Conservation (phyloP, 2,113 vertebrate species). For the Pollimyrus isidori region DNA sequence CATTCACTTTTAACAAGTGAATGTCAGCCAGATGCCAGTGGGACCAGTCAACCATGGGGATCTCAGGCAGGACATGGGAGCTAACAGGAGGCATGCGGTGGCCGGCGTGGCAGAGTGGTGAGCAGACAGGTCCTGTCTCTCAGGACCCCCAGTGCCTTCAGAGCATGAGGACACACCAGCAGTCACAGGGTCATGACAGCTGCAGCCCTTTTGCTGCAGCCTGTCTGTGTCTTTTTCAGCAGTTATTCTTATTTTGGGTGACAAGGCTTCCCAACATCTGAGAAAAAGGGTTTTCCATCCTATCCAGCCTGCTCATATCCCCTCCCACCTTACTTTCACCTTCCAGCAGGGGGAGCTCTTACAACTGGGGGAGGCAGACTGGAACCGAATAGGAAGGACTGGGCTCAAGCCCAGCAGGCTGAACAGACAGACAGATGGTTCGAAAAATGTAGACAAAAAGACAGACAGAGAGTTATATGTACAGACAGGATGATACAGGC, state of each 20-base stretch:
- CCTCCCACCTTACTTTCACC: neutral
- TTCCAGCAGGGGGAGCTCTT: neutral
- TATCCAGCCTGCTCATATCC: neutral
- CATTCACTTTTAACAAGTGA: neutral
- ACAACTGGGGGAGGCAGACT: neutral
- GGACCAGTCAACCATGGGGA: neutral
- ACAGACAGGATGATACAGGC: too few species aligned
- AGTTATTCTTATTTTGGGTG: neutral
- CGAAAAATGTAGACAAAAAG: neutral
- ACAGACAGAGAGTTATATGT: too few species aligned
- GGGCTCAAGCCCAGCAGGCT: neutral
- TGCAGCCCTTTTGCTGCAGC: neutral
- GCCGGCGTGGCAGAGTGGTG: neutral
- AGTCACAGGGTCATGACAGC: neutral
- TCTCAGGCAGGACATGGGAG: constrained; percentile 10
- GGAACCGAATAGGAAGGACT: neutral
- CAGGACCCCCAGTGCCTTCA: neutral
- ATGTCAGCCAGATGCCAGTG: neutral
- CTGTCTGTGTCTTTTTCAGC: neutral
- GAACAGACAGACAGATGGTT: neutral
- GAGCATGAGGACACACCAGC: neutral
- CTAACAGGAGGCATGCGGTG: constrained; percentile 9
- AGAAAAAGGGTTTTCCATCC: neutral
- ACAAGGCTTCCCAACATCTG: neutral
- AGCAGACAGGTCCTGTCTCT: neutral